These are phyloP conservation scores for Atherinomorus stipes DNA, from an alignment of 2,113 vertebrate species.

Conservation along the genomic window DNA sequence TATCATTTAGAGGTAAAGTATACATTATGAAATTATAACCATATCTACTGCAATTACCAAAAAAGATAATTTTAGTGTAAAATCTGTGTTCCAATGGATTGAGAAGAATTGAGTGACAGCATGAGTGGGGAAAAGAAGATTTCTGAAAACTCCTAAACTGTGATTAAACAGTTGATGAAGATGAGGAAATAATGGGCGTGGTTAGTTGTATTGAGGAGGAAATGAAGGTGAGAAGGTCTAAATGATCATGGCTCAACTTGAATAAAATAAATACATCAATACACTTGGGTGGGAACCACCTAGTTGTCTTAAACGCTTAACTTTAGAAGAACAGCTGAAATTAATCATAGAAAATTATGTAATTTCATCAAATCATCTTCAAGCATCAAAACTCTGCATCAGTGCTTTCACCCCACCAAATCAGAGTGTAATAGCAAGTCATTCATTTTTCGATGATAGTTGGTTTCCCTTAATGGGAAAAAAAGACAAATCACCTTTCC, in stretches of 20 bases:
- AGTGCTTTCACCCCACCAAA: slow-evolving; percentile 15
- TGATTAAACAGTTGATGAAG: too few relatives aligned
- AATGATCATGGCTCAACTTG: too few relatives aligned
- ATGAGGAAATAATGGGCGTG: too few relatives aligned
- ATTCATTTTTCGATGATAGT: slow-evolving; percentile 29
- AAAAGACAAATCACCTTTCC: slow-evolving; percentile 46
- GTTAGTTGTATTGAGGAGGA: too few relatives aligned
- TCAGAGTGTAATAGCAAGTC: slow-evolving; percentile 26
- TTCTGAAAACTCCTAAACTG: neutral
- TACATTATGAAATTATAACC: neutral
- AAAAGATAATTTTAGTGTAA: too few relatives aligned
- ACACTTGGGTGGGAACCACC: too few relatives aligned
- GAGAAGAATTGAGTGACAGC: too few relatives aligned
- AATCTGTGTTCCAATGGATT: too few relatives aligned
- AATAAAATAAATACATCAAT: too few relatives aligned
- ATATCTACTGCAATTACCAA: neutral
- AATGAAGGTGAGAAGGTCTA: too few relatives aligned
- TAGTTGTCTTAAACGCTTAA: neutral
- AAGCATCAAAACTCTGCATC: neutral
- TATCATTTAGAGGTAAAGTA: too few relatives aligned
- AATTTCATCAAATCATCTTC: neutral
- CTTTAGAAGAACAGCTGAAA: neutral
- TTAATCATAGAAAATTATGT: neutral
- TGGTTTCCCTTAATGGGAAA: slow-evolving; percentile 49
- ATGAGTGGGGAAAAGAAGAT: neutral